Base-by-base conservation (phyloP, 2,888 invertebrate genomes). In the Phengaris alcon region DNA sequence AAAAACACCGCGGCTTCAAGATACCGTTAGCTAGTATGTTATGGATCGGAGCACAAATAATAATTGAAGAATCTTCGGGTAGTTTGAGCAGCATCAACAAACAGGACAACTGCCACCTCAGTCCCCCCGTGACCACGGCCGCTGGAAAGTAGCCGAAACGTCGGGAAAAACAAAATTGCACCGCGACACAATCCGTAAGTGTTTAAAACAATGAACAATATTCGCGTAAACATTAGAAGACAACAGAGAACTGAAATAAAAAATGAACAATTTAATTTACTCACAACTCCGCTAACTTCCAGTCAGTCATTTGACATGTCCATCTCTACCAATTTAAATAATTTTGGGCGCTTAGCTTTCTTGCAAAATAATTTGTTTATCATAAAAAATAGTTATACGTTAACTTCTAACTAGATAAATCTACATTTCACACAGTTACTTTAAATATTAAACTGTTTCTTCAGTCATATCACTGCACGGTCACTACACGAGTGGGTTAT, bases 391-490 rank as follows among this genome's bases (percentile, higher is more conserved):
- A 84, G 83, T 52, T 72, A 84, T 82, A 85, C 83, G 82, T 83
- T 82, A 81, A 84, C 81, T 77, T 79, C 81, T 82, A 82, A 78
- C 84, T 85, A 87, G 78, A 80, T 82, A 82, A 85, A 80, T 83
- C 86, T 88, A 88, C 81, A 79, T 81, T 79, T 85, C 82, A 83
- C 84, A 86, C 84, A 82, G 78, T 84, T 80, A 82, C 79, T 81
- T 80, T 79, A 81, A 77, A 78, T 82, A 79, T 75, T 75, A 76
- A 80, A 81, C 82, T 82, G 84, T 84, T 82, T 81, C 73, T 78
- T 76, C 77, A 76, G 73, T 77, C 75, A 78, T 80, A 78, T 77
- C 80, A 79, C 81, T 81, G 77, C 76, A 75, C 75, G 74, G 77
- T 78, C 81, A 79, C 80, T 78, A 35, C 35, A 35, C 35, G 35